Base-by-base conservation (phyloP, 2,113 vertebrate species). In the Antigone vipio region DNA sequence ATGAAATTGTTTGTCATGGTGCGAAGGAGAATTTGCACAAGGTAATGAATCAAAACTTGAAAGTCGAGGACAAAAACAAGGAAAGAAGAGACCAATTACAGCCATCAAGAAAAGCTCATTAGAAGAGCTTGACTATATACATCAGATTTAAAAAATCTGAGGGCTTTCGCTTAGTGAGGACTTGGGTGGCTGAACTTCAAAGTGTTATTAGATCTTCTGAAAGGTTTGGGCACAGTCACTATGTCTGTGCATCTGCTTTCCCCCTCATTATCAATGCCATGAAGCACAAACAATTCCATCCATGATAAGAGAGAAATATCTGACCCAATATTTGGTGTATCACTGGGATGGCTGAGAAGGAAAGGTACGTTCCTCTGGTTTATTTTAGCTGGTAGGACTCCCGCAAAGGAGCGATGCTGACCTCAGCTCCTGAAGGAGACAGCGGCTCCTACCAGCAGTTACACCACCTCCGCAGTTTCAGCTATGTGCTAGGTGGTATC, bases 91-190 rank as follows among this genome's bases (percentile, higher is more conserved):
- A 52, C 34, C 89, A 88, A 60, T 93, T 72, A 75, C 6, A 89
- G 29, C 68, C 91, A 88, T 77, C 79, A 94, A 77, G 87, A 42
- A 71, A 89, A 67, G 44, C 62, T 93, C 81, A 18, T 82, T 89
- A 91, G 81, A 52, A 64, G 52, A 93, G 53, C 76, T 69, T 53
- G 56, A 45, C 81, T 79, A 23, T 12, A 7, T 34, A 60, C 49
- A 72, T 59, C 74, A 88, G 75, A 75, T 34, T 35, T 15, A 81
- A 92, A 74, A 79, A 69, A 22, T 75, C 35, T n/a, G 56, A 59
- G 29, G 29, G 76, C 29, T 60, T 94, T 69, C 80, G 58, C 16
- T 85, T 4, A 21, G 58, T 4, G 29, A 93, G 34, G 15, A 6
- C 24, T 78, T 72, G 38, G 72, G 79, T 89, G 73, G 79, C 47